Evolutionary conservation across 2,888 invertebrate genomes (phyloP), one percentile per base, ranked within the genome.

Genomic region (Lysandra coridon): DNA sequence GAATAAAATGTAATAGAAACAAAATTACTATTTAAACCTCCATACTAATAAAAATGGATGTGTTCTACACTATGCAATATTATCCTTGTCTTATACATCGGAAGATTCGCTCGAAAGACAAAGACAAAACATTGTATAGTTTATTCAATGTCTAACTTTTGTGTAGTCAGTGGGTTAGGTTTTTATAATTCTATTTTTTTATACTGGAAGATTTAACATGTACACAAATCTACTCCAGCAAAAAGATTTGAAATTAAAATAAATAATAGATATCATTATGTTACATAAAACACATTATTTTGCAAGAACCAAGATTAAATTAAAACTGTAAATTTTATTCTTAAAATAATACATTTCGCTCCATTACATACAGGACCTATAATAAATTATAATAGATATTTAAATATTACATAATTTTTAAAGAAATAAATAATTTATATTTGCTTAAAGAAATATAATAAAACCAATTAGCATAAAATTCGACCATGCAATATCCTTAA

Each of bases 371-470:
- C 7, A 62, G 62, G 23, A 57, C 4, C 6, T 7, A 62, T 62
- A 14, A 2, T 10, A 49, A 7, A 23, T 23, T 23, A 23, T 23
- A 14, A 53, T 12, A 49, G 2, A 49, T 7, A 60, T 60, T n/a
- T 79, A 64, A 40, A 76, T 53, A 44, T 64, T 57, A 37, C 33
- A 79, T 44, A 69, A 81, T 85, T 49, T 10, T 78, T 30, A 78
- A 30, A 69, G 49, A 78, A 84, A 83, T 82, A 84, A 84, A 84
- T 84, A 85, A 85, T 86, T 87, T 88, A 87, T 91, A 92, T 92
- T 87, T 91, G 93, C 88, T 1, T 57, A 57, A 17, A 57, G 17
- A 91, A 81, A 86, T 83, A 89, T 90, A 87, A 91, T 64, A 44
- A 78, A 64, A 44, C 23, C 30, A 78, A 17, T 60, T 37, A 3